A percentile compares a stretch with the other conserved stretches of the same genome.
These are phyloP conservation scores for Erebia palarica DNA, from an alignment of 2,888 invertebrate genomes.

Conservation along the genomic window DNA sequence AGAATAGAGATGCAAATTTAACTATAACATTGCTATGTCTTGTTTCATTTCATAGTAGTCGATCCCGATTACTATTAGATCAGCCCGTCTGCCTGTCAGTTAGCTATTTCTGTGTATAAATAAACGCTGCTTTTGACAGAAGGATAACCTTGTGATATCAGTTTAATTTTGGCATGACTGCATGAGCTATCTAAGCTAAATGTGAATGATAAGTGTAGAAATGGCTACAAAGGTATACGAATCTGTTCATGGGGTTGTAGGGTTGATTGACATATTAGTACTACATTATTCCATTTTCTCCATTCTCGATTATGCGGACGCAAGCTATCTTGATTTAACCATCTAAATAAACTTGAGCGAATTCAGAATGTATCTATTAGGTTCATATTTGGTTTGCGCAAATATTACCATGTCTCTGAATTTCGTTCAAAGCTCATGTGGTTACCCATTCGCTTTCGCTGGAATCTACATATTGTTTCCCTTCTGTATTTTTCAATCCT, in stretches of 20 bases:
- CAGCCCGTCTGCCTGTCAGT: conserved; percentile 57
- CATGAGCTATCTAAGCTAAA: neutral
- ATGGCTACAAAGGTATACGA: neutral
- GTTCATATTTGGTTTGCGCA: neutral
- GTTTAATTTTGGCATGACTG: conserved; percentile 1
- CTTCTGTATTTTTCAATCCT: too few relatives aligned
- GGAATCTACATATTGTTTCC: too few relatives aligned
- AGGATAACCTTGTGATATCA: conserved; percentile 17
- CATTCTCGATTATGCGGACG: too few relatives aligned
- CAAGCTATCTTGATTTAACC: too few relatives aligned
- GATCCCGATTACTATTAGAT: conserved; percentile 46
- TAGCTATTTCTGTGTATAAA: conserved; percentile 32
- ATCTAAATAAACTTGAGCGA: neutral
- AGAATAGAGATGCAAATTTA: conserved; percentile 26
- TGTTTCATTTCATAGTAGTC: conserved; percentile 36
- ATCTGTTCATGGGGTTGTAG: too few relatives aligned
- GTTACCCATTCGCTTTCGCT: too few relatives aligned
- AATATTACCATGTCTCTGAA: neutral
- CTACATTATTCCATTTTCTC: too few relatives aligned
- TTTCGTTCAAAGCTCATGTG: too few relatives aligned
- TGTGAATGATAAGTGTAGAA: neutral
- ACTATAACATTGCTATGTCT: conserved; percentile 20
- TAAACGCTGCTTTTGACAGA: conserved; percentile 31
- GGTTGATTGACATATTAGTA: too few relatives aligned
- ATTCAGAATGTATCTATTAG: neutral